A percentile compares a stretch with the other conserved stretches of the same genome.
These are phyloP conservation scores for Pteronura brasiliensis DNA, from an alignment of 2,113 vertebrate species.

Conservation along the genomic window DNA sequence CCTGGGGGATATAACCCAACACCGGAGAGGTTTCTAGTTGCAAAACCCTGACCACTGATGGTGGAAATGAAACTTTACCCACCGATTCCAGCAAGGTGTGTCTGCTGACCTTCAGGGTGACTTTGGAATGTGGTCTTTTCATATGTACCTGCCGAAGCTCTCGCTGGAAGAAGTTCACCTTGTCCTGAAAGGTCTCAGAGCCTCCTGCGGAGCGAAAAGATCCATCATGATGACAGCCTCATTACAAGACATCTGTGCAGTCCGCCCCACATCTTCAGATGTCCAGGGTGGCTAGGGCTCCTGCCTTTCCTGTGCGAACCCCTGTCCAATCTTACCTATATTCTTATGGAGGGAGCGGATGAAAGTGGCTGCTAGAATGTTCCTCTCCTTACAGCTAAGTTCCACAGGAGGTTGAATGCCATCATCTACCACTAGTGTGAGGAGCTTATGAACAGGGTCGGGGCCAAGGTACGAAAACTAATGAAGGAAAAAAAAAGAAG, in stretches of 20 bases:
- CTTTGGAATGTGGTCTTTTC: conserved; percentile 95
- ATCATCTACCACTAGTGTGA: conserved; percentile 97
- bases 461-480: conserved; percentile 97
- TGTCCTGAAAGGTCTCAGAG: conserved; percentile 99
- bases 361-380: conserved; percentile 98
- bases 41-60: not conserved
- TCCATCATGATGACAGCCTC: not conserved
- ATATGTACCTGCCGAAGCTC: conserved; percentile 96
- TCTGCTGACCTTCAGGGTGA: conserved; percentile 94
- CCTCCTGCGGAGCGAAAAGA: conserved; percentile 86
- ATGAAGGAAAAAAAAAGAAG: conserved; percentile 58
- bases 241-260: not conserved
- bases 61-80: conserved; percentile 67
- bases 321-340: conserved; percentile 88
- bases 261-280: too few relatives aligned
- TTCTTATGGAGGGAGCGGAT: conserved; percentile 98
- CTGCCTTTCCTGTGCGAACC: not conserved
- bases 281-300: too few relatives aligned
- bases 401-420: conserved; percentile 98
- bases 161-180: conserved; percentile 97
- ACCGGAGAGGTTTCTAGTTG: not conserved
- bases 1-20: not conserved
- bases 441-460: conserved; percentile 95
- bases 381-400: conserved; percentile 98
- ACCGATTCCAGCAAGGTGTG: conserved; percentile 94